Base-by-base conservation (phyloP, 2,113 vertebrate species). In the Euleptes europaea region DNA sequence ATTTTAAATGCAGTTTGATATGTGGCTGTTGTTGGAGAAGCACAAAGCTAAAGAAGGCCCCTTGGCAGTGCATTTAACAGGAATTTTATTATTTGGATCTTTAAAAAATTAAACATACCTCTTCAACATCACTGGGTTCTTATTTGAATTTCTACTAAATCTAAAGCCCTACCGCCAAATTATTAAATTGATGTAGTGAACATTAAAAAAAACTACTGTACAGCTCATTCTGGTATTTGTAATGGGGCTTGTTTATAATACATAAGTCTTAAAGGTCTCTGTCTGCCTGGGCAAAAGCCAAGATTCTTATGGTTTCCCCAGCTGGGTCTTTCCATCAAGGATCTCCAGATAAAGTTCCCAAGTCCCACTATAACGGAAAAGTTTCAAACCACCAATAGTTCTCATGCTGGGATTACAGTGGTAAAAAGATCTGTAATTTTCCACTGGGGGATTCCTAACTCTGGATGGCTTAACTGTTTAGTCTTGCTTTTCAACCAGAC, bases 321-420 rank as follows among this genome's bases (percentile, higher is more conserved):
- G 77, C 77, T 85, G 84, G 69, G 57, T 80, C 84, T 80, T 85
- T 85, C 84, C 84, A 85, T 85, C 84, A 85, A 73, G 69, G 21
- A n/a, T 63, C 54, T 73, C 77, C 51, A 72, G 78, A 85, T 85
- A 73, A 79, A 80, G 63, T 38, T 70, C 70, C 81, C 73, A 83
- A 71, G 66, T 78, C 78, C 49, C 23, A 73, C 51, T 85, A 73
- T 72, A 80, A 65, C 66, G 70, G 77, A 81, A 76, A 82, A 76
- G 57, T 76, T 57, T 82, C 72, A 82, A 70, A 49, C 51, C 21
- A 69, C 79, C 44, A 38, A 42, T 35, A 76, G 72, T 77, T 14
- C 31, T 69, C 82, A 15, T 76, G 35, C 85, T 60, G 69, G 79
- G 77, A 85, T 73, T 60, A 76, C 65, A 67, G n/a, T 86, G 31